These are phyloP conservation scores for Corythaixoides concolor DNA, from an alignment of 2,113 vertebrate genomes.

Conservation along the genomic window DNA sequence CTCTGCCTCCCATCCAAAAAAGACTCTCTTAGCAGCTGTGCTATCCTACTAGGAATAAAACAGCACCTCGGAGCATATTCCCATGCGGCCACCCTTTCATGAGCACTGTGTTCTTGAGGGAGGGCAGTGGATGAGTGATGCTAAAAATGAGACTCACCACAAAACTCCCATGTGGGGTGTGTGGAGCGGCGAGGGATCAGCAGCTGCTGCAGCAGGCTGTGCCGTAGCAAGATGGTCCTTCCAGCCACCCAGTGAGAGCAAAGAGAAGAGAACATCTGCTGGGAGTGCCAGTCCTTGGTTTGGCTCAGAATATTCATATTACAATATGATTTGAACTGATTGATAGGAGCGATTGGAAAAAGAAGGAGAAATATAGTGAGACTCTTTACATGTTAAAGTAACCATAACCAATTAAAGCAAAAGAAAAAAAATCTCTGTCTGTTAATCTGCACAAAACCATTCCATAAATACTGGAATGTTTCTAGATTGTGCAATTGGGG, in stretches of 20 bases:
- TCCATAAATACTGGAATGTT: neutral
- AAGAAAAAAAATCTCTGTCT: slow-evolving; percentile 11
- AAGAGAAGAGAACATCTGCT: neutral
- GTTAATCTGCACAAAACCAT: neutral
- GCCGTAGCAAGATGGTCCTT: accelerated
- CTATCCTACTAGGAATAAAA: neutral
- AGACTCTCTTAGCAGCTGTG: neutral
- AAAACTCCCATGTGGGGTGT: accelerated
- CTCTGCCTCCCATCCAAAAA: neutral
- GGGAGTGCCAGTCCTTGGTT: neutral
- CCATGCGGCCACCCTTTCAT: accelerated
- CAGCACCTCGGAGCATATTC: accelerated
- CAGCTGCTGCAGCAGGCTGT: neutral
- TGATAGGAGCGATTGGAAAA: neutral
- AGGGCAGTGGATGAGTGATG: neutral
- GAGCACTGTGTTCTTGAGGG: accelerated
- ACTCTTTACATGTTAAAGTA: neutral
- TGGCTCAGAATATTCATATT: neutral
- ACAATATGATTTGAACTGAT: neutral
- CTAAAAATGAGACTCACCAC: neutral
- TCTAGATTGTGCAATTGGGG: neutral
- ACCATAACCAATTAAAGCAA: neutral
- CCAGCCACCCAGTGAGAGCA: accelerated
- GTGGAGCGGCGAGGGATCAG: accelerated
- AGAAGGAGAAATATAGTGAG: neutral